These are phyloP conservation scores for Crossaster papposus DNA, from an alignment of 53 echinoderm and acorn worm species.

Conservation along the genomic window DNA sequence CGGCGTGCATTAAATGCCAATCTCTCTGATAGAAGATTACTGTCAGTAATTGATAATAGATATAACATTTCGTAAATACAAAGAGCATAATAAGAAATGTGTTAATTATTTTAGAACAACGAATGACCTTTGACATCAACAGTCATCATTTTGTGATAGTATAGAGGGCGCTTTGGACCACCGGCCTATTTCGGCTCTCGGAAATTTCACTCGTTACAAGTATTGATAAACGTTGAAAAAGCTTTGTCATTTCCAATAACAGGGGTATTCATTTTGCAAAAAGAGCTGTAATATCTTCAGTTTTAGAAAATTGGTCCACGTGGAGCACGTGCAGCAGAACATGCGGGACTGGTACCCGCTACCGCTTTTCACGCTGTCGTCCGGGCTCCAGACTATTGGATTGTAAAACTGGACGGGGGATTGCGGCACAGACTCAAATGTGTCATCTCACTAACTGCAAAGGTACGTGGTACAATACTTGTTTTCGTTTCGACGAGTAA, in stretches of 20 bases:
- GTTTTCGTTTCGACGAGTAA: neutral
- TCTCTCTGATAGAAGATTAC: neutral
- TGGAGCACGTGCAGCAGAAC: conserved; percentile 94
- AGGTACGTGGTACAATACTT: conserved; percentile 54
- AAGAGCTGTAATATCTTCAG: conserved; percentile 14
- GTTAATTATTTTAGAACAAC: too few relatives aligned
- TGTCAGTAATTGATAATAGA: too few relatives aligned
- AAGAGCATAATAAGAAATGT: too few relatives aligned
- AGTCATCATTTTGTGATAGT: neutral
- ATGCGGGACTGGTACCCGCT: conserved; percentile 88
- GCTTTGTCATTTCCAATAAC: neutral
- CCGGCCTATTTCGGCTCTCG: neutral
- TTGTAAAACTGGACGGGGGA: conserved; percentile 80
- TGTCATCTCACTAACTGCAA: conserved; percentile 67
- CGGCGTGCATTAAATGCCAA: neutral
- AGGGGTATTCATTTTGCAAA: neutral
- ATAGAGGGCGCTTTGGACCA: neutral
- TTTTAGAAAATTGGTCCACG: conserved; percentile 79
- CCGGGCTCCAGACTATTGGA: conserved; percentile 68
- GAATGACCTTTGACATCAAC: neutral
- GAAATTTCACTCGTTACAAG: too few relatives aligned
- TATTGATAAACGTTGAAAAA: neutral
- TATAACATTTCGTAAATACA: too few relatives aligned
- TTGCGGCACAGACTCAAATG: conserved; percentile 73
- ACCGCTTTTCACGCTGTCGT: conserved; percentile 79